A percentile compares a stretch with the other conserved stretches of the same genome.
Evolutionary conservation across 2,888 invertebrate species (phyloP).

Genomic region (Melieria picta): DNA sequence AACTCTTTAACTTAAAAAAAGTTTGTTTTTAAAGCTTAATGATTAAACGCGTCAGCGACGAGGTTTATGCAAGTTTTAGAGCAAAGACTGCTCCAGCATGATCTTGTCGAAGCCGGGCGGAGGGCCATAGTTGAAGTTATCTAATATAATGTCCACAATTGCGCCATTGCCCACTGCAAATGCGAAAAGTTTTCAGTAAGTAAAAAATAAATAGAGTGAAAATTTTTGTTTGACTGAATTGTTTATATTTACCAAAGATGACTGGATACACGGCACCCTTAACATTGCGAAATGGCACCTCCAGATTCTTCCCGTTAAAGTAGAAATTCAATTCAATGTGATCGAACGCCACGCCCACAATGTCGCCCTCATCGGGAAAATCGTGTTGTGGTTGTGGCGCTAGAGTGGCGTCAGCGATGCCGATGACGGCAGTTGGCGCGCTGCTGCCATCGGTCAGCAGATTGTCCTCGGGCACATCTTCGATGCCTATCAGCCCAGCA

Average conservation of each 20-base stretch:
- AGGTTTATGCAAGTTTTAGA: constrained; percentile 70
- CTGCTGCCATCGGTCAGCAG: constrained; percentile 58
- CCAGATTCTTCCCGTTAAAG: constrained; percentile 88
- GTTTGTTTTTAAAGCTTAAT: too few relatives aligned
- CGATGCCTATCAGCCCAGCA: constrained; percentile 58
- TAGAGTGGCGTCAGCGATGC: constrained; percentile 20
- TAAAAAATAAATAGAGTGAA: background rate
- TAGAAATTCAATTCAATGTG: constrained; percentile 96
- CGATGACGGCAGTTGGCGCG: constrained; percentile 43
- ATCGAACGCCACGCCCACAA: constrained; percentile 87
- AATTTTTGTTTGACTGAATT: background rate
- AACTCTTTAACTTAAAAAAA: too few relatives aligned
- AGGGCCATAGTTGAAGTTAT: constrained; percentile 85
- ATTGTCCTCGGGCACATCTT: constrained; percentile 65
- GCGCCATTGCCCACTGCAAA: constrained; percentile 96
- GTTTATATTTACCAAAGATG: constrained; percentile 78
- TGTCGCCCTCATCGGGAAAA: constrained; percentile 89
- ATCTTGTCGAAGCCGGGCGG: constrained; percentile 93
- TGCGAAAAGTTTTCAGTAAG: constrained; percentile 28
- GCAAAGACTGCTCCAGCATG: constrained; percentile 95
- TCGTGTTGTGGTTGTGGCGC: constrained; percentile 47
- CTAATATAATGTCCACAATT: constrained; percentile 93
- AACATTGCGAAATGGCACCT: constrained; percentile 86
- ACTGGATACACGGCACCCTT: constrained; percentile 92
- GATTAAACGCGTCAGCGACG: too few relatives aligned